phyloP scores from a whole-genome alignment of 2,888 invertebrate genomes.

The Diplazon laetatorius region DNA sequence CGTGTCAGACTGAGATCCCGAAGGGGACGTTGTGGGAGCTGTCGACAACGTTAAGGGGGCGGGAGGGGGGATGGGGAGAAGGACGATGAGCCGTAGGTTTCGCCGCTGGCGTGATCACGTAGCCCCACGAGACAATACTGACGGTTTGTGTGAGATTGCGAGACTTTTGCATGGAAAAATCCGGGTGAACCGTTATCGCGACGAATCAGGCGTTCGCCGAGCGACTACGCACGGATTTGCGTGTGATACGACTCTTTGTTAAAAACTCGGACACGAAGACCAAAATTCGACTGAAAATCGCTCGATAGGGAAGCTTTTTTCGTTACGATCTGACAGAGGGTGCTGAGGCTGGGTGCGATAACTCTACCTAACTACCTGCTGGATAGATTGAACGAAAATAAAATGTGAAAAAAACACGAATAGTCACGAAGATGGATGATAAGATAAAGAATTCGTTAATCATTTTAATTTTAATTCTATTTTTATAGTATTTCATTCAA shows the following conservation, averaged over 20 bases:
- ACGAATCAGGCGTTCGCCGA: conserved; percentile 52
- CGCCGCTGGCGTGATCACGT: conserved; percentile 45
- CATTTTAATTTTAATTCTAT: no score
- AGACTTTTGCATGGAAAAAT: conserved; percentile 27
- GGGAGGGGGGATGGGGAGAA: neutral
- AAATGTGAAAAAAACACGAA: conserved; percentile 14
- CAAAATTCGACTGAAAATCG: conserved; percentile 66
- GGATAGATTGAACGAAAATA: neutral
- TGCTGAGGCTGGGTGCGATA: conserved; percentile 52
- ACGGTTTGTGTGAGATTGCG: conserved; percentile 26
- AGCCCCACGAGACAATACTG: conserved; percentile 27
- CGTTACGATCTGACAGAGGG: conserved; percentile 53
- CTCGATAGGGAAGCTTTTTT: conserved; percentile 54
- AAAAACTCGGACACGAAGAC: no score
- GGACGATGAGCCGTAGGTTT: neutral
- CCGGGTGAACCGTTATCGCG: conserved; percentile 53
- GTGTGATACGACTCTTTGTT: conserved; percentile 73
- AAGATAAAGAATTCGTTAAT: no score
- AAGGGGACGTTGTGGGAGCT: conserved; percentile 12
- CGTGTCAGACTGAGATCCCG: conserved; percentile 46
- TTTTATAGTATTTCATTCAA: no score
- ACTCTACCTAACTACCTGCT: conserved; percentile 4
- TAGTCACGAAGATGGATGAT: neutral
- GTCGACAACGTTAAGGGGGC: conserved; percentile 3
- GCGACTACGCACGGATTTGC: conserved; percentile 63